Evolutionary conservation across 2,797 vertebrate species (phyloP).

Genomic region (Masticophis lateralis): DNA sequence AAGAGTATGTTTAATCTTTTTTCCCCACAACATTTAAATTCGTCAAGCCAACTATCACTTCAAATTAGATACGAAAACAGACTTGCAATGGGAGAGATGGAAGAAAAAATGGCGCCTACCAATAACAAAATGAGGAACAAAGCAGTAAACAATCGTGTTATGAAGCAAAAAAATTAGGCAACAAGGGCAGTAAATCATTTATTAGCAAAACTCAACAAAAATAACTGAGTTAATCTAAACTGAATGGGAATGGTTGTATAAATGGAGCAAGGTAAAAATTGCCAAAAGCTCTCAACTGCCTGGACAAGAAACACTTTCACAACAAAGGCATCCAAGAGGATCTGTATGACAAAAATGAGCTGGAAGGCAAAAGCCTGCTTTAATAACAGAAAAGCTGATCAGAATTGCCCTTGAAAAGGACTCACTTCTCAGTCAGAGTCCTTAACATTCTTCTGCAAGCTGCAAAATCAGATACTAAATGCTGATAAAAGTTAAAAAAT

Average conservation of each 20-base stretch:
- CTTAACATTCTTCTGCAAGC: not conserved
- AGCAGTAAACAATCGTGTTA: not conserved
- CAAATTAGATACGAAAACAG: not conserved
- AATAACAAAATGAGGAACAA: not conserved
- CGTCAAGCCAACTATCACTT: not conserved
- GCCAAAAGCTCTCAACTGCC: not conserved
- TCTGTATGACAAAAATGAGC: not conserved
- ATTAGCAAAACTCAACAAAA: not conserved
- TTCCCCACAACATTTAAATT: not conserved
- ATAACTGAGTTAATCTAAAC: not conserved
- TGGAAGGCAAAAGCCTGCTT: not conserved
- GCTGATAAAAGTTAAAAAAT: not conserved
- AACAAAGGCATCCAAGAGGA: not conserved
- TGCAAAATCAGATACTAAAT: not conserved
- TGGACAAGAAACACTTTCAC: not conserved
- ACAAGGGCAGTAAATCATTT: not conserved
- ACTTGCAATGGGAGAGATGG: not conserved
- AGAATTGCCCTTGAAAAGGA: not conserved
- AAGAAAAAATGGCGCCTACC: not conserved
- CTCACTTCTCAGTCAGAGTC: not conserved
- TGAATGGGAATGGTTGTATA: not conserved
- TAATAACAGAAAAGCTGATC: not conserved
- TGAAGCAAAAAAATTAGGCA: not conserved
- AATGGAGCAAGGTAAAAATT: not conserved
- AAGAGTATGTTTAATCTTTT: not conserved